Base-by-base conservation (phyloP, 2,113 vertebrate species). In the Oplegnathus fasciatus region DNA sequence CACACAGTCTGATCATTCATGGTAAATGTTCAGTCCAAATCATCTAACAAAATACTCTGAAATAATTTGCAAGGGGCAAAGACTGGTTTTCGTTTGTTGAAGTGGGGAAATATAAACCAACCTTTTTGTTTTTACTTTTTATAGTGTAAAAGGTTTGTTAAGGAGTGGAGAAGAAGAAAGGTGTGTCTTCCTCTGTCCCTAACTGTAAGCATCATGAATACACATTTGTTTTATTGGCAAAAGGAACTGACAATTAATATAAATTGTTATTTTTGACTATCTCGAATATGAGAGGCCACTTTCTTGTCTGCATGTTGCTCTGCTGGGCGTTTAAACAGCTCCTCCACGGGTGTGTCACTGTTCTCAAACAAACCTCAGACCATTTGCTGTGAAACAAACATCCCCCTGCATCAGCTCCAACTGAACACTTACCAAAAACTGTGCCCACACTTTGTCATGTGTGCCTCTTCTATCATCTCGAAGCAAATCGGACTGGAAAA, bases 381-480 rank as follows among this genome's bases (percentile, higher is more conserved):
- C 3, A 26, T 22, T 28, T 46, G 4, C 55, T 9, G 60, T 32
- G 54, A 69, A n/a, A n/a, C 52, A 30, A 22, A 4, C 32, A 0
- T 13, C 10, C 24, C 42, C 28, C 9, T 2, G 14, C 13, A 37
- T 52, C 32, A 37, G 3, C 2, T 17, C 10, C 28, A 57, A 1
- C 13, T 22, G 0, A 34, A 76, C 37, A 93, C 96, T 98, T 95
- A 99, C 98, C 98, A 99, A 92, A 99, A 99, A 93, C 98, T 99
- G 95, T 99, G 98, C 44, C 98, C 98, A 93, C 98, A 99, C 95
- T 99, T 99, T 0, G 98, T 99, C 98, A 99, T 99, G 90, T 99
- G 98, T 17, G 98, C 98, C 94, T 99, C 98, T 80, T 99, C 98
- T 61, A 99, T 99, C 98, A 99, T 99, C 92, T 99, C 98, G 92